phyloP scores from a whole-genome alignment of 2,113 vertebrate genomes.

The Pachypanchax playfairii region DNA sequence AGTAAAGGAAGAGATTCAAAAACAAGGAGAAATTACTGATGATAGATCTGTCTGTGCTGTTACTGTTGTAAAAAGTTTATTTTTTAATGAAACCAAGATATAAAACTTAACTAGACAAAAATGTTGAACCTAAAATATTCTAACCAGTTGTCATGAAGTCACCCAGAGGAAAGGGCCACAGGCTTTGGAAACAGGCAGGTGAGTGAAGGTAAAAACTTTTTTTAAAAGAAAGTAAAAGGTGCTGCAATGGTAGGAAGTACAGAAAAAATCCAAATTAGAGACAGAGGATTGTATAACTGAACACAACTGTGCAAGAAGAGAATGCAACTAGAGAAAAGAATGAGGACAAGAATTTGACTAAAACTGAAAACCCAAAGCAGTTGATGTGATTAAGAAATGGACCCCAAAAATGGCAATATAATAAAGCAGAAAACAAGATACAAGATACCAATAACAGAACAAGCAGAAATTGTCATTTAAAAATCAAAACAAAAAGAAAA shows the following conservation, averaged over 20 bases:
- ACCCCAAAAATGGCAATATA: constrained; percentile 1
- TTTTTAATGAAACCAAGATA: too few relatives aligned
- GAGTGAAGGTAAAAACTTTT: not conserved
- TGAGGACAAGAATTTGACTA: not conserved
- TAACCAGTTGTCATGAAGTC: not conserved
- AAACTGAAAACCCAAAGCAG: not conserved
- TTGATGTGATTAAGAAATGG: not conserved
- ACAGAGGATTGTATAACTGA: not conserved
- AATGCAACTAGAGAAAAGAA: not conserved
- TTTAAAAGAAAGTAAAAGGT: not conserved
- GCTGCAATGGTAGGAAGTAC: not conserved
- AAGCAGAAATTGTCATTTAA: too few relatives aligned
- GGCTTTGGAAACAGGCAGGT: not conserved
- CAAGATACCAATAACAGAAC: too few relatives aligned
- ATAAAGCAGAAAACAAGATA: too few relatives aligned
- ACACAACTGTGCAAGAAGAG: not conserved
- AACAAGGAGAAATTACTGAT: not conserved
- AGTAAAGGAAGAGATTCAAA: not conserved
- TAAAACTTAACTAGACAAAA: not conserved
- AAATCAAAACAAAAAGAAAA: too few relatives aligned
- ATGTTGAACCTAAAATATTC: not conserved
- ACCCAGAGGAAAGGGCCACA: not conserved
- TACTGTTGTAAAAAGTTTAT: not conserved
- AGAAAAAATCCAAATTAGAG: not conserved
- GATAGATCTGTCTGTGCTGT: not conserved